A percentile compares a stretch with the other conserved stretches of the same genome.
phyloP scores from a whole-genome alignment of 2,113 vertebrate genomes.

The Egretta garzetta region DNA sequence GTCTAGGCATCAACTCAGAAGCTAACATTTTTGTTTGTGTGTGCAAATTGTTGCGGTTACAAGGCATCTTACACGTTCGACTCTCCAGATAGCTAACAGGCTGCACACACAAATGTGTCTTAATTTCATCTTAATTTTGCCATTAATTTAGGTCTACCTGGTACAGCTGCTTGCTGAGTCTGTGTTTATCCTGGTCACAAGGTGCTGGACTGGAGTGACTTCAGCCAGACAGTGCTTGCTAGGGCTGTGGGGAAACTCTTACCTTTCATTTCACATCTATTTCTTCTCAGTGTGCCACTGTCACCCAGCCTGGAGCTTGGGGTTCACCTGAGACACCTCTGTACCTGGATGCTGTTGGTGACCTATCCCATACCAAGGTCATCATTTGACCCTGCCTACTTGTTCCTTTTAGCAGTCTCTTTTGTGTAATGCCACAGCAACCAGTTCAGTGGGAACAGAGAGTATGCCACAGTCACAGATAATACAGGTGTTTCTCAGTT shows the following conservation, averaged over 20 bases:
- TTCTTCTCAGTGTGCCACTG: neutral
- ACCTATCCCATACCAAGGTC: neutral
- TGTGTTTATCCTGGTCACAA: neutral
- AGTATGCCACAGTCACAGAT: neutral
- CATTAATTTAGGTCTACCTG: neutral
- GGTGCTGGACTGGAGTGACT: accelerated
- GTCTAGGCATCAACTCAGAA: neutral
- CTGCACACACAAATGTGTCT: neutral
- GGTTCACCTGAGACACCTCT: neutral
- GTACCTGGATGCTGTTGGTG: neutral
- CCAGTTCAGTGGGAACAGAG: neutral
- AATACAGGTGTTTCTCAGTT: neutral
- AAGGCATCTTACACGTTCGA: neutral
- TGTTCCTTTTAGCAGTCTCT: neutral
- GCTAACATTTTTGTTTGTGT: neutral
- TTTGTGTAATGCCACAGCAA: neutral
- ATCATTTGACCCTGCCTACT: accelerated
- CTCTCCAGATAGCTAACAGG: neutral
- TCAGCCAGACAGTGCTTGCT: accelerated
- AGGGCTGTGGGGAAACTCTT: neutral
- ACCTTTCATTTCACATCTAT: neutral
- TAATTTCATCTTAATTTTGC: neutral
- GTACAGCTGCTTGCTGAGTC: neutral
- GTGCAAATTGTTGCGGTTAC: neutral
- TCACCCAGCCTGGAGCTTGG: accelerated